Evolutionary conservation across 2,797 vertebrate species (phyloP).

Genomic region (Sebastes flavidus): DNA sequence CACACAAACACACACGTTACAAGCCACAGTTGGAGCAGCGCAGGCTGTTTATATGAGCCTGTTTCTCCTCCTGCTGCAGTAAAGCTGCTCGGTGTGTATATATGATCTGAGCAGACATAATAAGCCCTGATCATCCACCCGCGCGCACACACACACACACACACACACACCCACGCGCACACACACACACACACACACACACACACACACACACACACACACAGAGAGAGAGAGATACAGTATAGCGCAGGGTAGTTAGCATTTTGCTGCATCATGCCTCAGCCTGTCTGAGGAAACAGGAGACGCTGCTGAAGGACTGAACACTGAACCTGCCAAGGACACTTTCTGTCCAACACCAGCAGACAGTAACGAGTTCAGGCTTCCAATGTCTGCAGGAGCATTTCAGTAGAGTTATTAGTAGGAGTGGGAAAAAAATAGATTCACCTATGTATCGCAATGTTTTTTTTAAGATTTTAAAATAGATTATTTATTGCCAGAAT

Average conservation of each 20-base stretch:
- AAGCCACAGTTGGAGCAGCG: slow-evolving; percentile 27
- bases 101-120: slow-evolving; percentile 57
- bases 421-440: neutral
- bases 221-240: slow-evolving; percentile 1
- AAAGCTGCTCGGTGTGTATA: slow-evolving; percentile 41
- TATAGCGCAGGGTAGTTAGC: slow-evolving; percentile 35
- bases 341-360: neutral
- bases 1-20: neutral
- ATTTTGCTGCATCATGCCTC: slow-evolving; percentile 69
- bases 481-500: too few relatives aligned
- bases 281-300: slow-evolving; percentile 11
- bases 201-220: slow-evolving; percentile 12
- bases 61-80: slow-evolving; percentile 55
- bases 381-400: neutral
- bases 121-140: slow-evolving; percentile 62
- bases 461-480: too few relatives aligned
- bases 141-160: slow-evolving; percentile 10
- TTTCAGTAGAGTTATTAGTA: neutral
- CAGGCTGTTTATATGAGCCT: slow-evolving; percentile 43
- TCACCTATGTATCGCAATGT: too few relatives aligned
- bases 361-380: neutral
- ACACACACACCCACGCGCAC: slow-evolving; percentile 3
- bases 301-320: slow-evolving; percentile 1
- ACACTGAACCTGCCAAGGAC: neutral
- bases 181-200: slow-evolving; percentile 9